These are phyloP conservation scores for Stegostoma tigrinum DNA, from an alignment of 2,113 vertebrate genomes.

Conservation along the genomic window DNA sequence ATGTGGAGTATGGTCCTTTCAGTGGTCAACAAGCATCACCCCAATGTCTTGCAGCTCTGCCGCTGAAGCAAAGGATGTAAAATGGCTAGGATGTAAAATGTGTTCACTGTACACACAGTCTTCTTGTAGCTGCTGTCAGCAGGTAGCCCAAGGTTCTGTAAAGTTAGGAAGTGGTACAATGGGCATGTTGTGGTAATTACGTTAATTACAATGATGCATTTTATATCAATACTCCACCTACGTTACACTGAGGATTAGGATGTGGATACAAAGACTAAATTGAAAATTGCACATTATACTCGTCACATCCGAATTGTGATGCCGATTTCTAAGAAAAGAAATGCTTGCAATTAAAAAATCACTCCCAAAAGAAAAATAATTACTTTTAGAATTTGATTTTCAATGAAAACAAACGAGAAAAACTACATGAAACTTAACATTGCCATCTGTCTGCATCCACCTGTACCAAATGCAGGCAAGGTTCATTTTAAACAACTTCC, in stretches of 20 bases:
- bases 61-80: not conserved
- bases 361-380: not conserved
- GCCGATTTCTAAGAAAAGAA: not conserved
- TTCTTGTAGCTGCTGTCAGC: not conserved
- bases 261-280: not conserved
- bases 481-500: not conserved
- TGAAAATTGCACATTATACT: not conserved
- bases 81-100: not conserved
- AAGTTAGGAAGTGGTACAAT: not conserved
- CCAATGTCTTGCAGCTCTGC: not conserved
- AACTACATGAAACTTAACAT: not conserved
- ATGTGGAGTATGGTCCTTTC: not conserved
- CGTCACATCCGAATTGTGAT: not conserved
- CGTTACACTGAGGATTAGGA: not conserved
- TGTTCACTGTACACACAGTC: not conserved
- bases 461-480: not conserved
- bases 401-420: not conserved
- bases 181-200: not conserved
- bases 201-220: conserved; percentile 17
- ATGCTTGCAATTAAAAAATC: not conserved
- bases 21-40: not conserved
- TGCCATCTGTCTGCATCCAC: not conserved
- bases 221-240: not conserved
- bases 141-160: not conserved
- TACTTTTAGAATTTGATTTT: not conserved